phyloP scores from a whole-genome alignment of 2,113 vertebrate genomes.

The Rhineura floridana region DNA sequence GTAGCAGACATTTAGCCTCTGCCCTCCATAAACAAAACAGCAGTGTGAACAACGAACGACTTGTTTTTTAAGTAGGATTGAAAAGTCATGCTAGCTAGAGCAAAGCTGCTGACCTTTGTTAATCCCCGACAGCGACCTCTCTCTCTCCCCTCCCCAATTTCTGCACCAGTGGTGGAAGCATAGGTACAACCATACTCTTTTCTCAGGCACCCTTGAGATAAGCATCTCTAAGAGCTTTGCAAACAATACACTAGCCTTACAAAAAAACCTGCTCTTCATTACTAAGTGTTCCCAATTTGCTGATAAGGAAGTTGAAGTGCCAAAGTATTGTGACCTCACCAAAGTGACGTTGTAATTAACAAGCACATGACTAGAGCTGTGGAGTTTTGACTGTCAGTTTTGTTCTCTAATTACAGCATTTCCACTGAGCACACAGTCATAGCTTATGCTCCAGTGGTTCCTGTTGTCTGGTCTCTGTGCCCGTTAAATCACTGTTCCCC shows the following conservation, averaged over 20 bases:
- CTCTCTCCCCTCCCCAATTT: conserved; percentile 28
- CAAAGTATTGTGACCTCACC: not conserved
- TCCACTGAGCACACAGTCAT: not conserved
- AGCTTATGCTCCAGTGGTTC: not conserved
- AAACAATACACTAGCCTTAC: conserved; percentile 11
- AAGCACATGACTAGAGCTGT: not conserved
- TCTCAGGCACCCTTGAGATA: conserved; percentile 32
- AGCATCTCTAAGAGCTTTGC: conserved; percentile 28
- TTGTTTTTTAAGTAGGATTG: conserved; percentile 52
- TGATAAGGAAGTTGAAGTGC: conserved; percentile 10
- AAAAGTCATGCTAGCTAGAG: conserved; percentile 46
- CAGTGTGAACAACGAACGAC: conserved; percentile 38
- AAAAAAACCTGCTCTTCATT: conserved; percentile 7
- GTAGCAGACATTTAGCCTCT: conserved; percentile 47
- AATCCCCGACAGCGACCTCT: conserved; percentile 50
- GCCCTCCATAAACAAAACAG: conserved; percentile 18
- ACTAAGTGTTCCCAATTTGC: conserved; percentile 23
- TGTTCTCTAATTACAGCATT: conserved; percentile 5
- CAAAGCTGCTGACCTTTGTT: conserved; percentile 49
- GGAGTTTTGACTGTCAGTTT: not conserved
- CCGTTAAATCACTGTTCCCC: not conserved
- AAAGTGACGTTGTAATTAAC: not conserved
- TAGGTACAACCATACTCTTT: conserved; percentile 20
- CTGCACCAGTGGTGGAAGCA: conserved; percentile 35
- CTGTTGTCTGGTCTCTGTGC: not conserved